Conservation (phyloP, 1,140 invertebrate species). For the Notospermus geniculatus region DNA sequence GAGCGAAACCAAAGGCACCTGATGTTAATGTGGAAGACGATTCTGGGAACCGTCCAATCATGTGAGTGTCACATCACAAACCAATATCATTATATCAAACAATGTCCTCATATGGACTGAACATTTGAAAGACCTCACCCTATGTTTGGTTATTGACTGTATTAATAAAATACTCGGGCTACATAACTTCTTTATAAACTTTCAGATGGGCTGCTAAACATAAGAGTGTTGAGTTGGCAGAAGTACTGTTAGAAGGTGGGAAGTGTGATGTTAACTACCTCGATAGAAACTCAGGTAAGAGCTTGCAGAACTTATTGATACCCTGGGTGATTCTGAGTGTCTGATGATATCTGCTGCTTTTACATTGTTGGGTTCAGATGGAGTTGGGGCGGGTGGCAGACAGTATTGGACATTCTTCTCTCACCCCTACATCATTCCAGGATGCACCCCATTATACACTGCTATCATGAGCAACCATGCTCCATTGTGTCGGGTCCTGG, state of each 20-base stretch:
- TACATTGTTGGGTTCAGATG: too few relatives aligned
- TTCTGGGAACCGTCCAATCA: slow-evolving; percentile 37
- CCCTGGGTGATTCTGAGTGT: background rate
- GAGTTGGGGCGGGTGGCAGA: too few relatives aligned
- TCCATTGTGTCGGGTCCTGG: slow-evolving; percentile 29
- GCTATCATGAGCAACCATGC: slow-evolving; percentile 38
- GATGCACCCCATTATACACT: slow-evolving; percentile 38
- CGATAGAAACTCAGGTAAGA: slow-evolving; percentile 36
- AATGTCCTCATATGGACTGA: slow-evolving; percentile 3
- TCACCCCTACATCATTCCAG: slow-evolving; percentile 20
- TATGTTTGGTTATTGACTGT: background rate
- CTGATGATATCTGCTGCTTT: background rate
- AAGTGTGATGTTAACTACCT: slow-evolving; percentile 43
- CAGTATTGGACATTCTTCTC: background rate
- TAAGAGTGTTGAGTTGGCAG: slow-evolving; percentile 33
- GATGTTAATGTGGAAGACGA: slow-evolving; percentile 41
- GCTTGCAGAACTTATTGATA: background rate
- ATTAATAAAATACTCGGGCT: background rate
- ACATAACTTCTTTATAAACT: background rate
- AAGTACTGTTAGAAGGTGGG: slow-evolving; percentile 30
- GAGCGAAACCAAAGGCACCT: slow-evolving; percentile 30
- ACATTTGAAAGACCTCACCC: too few relatives aligned
- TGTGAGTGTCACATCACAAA: slow-evolving; percentile 28
- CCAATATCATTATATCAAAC: too few relatives aligned
- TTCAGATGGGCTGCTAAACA: slow-evolving; percentile 39